These are phyloP conservation scores for Rhadinocentrus ornatus DNA, from an alignment of 2,797 vertebrate species.

Conservation along the genomic window DNA sequence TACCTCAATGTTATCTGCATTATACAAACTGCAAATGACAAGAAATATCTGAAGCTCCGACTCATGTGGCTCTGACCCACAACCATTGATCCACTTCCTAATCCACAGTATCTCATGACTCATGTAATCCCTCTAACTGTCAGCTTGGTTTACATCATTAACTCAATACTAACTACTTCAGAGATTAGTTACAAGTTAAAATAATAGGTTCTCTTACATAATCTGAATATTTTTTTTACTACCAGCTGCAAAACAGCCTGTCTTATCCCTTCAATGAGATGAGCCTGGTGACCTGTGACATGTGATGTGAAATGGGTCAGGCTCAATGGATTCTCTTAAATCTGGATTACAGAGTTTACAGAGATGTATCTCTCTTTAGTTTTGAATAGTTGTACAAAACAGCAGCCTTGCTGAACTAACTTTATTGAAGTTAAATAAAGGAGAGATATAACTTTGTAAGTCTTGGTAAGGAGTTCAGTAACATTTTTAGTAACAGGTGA, in stretches of 20 bases:
- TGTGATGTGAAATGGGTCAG: constrained; percentile 65
- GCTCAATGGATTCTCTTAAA: constrained; percentile 42
- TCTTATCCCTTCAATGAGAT: constrained; percentile 46
- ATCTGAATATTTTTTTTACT: constrained; percentile 46
- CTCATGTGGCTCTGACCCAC: constrained; percentile 52
- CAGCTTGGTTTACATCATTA: constrained; percentile 54
- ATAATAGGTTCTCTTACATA: constrained; percentile 39
- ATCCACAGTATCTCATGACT: constrained; percentile 77
- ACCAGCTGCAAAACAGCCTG: constrained; percentile 25
- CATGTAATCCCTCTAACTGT: constrained; percentile 71
- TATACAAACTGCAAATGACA: constrained; percentile 15
- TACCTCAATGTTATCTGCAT: too few species aligned
- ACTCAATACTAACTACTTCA: constrained; percentile 42
- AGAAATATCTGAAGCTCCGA: constrained; percentile 26
- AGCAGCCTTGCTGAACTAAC: constrained; percentile 48
- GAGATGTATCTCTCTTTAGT: constrained; percentile 52
- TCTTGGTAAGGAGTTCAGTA: constrained; percentile 9
- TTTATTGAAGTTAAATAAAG: constrained; percentile 21
- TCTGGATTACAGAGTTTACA: constrained; percentile 50
- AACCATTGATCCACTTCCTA: constrained; percentile 47
- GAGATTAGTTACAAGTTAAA: constrained; percentile 62
- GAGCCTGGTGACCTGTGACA: constrained; percentile 61
- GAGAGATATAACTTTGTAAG: constrained; percentile 9
- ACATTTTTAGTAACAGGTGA: neutral
- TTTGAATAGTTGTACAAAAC: constrained; percentile 54